Conservation (phyloP, 2,113 vertebrate species). For the Lepidothrix coronata region DNA sequence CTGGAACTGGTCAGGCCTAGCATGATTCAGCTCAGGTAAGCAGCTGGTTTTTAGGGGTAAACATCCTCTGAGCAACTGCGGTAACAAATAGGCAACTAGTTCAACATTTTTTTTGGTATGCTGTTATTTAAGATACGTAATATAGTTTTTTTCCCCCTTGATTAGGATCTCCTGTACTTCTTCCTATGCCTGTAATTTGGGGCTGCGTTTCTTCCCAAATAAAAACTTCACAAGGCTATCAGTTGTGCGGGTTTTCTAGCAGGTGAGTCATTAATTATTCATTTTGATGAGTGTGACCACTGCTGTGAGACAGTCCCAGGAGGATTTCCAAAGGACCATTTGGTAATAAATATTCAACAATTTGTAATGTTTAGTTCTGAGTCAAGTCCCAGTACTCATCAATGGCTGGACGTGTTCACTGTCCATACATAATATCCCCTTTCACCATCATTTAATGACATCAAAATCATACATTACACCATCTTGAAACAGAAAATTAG, state of each 20-base stretch:
- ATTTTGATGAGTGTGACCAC: not conserved
- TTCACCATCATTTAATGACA: conserved; percentile 30
- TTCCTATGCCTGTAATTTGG: not conserved
- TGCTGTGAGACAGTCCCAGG: not conserved
- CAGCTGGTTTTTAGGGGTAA: not conserved
- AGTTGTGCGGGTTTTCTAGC: not conserved
- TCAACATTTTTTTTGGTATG: not conserved
- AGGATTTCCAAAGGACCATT: conserved; percentile 34
- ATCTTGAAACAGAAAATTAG: conserved; percentile 50
- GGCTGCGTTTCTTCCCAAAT: not conserved
- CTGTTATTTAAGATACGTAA: not conserved
- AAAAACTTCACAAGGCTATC: not conserved
- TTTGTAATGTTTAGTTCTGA: conserved; percentile 40
- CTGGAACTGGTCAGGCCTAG: not conserved
- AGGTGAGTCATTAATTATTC: conserved; percentile 38
- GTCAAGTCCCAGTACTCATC: not conserved
- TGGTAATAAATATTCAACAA: conserved; percentile 61
- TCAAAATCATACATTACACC: conserved; percentile 9
- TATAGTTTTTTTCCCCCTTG: not conserved
- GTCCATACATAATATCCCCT: conserved; percentile 1
- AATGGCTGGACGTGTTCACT: not conserved
- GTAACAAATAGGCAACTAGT: not conserved
- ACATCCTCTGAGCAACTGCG: not conserved
- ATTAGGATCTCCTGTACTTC: not conserved
- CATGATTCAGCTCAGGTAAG: not conserved